Conservation (phyloP, 1,140 invertebrate species). For the Drosophila sturtevanti region DNA sequence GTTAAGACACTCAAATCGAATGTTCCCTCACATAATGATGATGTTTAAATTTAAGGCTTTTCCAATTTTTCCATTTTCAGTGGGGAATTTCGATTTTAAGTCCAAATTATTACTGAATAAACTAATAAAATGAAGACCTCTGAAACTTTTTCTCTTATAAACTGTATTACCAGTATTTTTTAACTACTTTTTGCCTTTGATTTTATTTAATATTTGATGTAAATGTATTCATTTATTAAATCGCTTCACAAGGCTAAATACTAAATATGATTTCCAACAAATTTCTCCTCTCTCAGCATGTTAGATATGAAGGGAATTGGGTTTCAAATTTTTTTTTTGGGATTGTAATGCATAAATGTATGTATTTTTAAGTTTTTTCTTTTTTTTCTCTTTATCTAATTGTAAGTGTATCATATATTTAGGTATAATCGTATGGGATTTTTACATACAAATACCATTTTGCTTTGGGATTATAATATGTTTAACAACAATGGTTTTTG, state of each 20-base stretch:
- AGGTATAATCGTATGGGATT: constrained; percentile 59
- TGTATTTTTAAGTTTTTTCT: too few species aligned
- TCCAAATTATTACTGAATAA: too few species aligned
- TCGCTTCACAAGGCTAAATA: constrained; percentile 38
- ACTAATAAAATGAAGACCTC: too few species aligned
- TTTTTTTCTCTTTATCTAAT: constrained; percentile 16
- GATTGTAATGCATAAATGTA: not conserved
- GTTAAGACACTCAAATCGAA: too few species aligned
- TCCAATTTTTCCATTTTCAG: too few species aligned
- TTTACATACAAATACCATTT: constrained; percentile 61
- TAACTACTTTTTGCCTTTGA: constrained; percentile 10
- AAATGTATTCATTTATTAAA: constrained; percentile 68
- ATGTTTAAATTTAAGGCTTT: too few species aligned
- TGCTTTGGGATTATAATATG: constrained; percentile 65
- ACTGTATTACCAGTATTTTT: constrained; percentile 16
- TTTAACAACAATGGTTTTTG: constrained; percentile 61
- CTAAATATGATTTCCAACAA: constrained; percentile 41
- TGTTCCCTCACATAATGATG: too few species aligned
- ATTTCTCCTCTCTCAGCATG: too few species aligned
- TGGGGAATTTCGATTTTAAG: too few species aligned
- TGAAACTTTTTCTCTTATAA: too few species aligned
- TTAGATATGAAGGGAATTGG: constrained; percentile 24
- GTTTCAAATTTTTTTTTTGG: not conserved
- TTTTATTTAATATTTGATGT: constrained; percentile 57
- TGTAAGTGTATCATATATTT: constrained; percentile 33